Conservation (phyloP, 2,797 vertebrate species). For the Natrix natrix region DNA sequence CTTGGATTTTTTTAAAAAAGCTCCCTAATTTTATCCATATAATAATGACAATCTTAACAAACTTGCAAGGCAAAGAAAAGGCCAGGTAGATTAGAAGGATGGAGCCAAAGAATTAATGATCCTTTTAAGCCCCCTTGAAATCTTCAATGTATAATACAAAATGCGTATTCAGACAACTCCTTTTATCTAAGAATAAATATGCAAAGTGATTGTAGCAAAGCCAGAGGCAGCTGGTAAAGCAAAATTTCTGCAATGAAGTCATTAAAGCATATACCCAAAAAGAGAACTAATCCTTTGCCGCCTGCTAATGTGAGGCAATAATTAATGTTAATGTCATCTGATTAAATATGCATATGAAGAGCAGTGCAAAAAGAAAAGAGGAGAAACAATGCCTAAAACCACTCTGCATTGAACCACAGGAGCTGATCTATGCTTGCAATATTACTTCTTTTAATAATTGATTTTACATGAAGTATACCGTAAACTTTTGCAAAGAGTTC, state of each 20-base stretch:
- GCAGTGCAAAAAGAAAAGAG: background rate
- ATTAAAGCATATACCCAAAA: background rate
- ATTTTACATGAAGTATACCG: constrained; percentile 1
- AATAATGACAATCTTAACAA: background rate
- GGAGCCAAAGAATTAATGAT: background rate
- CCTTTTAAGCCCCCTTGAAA: background rate
- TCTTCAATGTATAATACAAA: background rate
- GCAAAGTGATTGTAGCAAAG: background rate
- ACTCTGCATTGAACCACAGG: background rate
- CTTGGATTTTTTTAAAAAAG: background rate
- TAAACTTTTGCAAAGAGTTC: background rate
- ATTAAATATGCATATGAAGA: constrained; percentile 15
- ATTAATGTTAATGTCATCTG: constrained; percentile 12
- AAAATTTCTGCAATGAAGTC: background rate
- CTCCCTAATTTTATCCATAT: background rate
- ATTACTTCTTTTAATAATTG: constrained; percentile 24
- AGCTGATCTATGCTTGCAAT: constrained; percentile 10
- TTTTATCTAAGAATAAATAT: background rate
- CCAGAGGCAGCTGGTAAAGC: background rate
- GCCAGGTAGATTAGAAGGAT: background rate
- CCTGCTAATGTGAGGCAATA: background rate
- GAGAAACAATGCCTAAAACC: background rate
- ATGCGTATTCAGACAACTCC: background rate
- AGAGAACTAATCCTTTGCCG: background rate
- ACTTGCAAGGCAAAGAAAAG: background rate